These are phyloP conservation scores for Galeopsomyia nigrocyanea DNA, from an alignment of 2,888 invertebrate genomes.

Conservation along the genomic window DNA sequence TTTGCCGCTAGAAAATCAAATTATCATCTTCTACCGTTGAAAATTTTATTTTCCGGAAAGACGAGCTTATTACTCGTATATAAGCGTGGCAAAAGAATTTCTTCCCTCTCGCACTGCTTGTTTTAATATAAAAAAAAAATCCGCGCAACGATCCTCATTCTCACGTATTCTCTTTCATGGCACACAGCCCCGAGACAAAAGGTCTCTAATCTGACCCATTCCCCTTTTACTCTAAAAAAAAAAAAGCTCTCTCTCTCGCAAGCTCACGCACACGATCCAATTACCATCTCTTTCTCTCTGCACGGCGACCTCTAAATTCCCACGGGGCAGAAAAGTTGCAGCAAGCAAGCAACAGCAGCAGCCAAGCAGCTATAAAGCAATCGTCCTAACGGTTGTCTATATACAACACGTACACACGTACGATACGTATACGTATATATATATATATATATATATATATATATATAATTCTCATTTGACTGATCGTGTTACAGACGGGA, in stretches of 20 bases:
- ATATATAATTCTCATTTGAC: too few relatives aligned
- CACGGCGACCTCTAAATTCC: too few relatives aligned
- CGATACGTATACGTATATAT: not conserved
- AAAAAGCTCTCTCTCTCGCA: not conserved
- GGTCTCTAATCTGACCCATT: not conserved
- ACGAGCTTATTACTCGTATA: too few relatives aligned
- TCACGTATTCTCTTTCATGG: too few relatives aligned
- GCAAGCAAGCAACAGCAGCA: not conserved
- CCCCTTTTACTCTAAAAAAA: not conserved
- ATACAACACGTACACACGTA: not conserved
- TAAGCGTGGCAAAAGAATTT: too few relatives aligned
- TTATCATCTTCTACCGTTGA: too few relatives aligned
- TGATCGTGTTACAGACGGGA: conserved; percentile 61
- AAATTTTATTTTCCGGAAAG: too few relatives aligned
- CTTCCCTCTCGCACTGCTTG: too few relatives aligned
- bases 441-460: not conserved
- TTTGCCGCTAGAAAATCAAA: too few relatives aligned
- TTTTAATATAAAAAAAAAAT: too few relatives aligned
- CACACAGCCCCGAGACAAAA: not conserved
- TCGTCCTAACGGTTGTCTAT: not conserved
- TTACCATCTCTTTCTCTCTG: too few relatives aligned
- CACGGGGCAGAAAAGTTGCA: not conserved
- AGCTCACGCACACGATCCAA: not conserved
- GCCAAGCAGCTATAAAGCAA: conserved; percentile 2
- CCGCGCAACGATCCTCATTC: too few relatives aligned